Evolutionary conservation across 2,797 vertebrate genomes (phyloP), one percentile per base, ranked within the genome.

Genomic region (Dryobates pubescens): DNA sequence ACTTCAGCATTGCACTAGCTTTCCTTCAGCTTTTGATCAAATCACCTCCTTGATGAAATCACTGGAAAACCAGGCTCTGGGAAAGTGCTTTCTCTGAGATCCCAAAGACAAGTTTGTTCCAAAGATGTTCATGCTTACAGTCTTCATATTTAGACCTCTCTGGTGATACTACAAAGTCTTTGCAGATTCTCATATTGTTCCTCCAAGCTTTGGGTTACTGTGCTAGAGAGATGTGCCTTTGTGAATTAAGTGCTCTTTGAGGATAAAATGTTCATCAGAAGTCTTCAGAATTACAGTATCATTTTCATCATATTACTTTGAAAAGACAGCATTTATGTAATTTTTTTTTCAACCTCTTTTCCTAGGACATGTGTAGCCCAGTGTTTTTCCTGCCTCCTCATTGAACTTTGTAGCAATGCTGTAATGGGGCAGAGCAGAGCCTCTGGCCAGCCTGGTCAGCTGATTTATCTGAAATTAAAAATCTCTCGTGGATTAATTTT

Each of bases 11-110:
- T 86, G 65, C 71, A 74, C 64, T 90, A 71, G 74, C 65, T 92
- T 93, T 96, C 80, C 74, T 91, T 79, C 29, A 89, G 82, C 86
- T 95, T 94, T 94, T 95, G 91, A 93, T 93, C 80, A 94, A 92
- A 88, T 95, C 87, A 83, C 73, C 43, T 89, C 82, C 88, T 90
- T 89, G 78, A 96, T 93, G 83, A 95, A 93, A 94, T 95, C 67
- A 0, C 85, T 83, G 57, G 38, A 84, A 91, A 93, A 82, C 16
- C 7, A 88, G 86, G 36, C 62, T 82, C 68, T 84, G 64, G 74
- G 59, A 93, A 84, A 95, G 77, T 86, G 61, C 74, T 88, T 96
- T 86, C 84, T 95, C 91, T 84, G 61, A 92, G 89, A 90, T 93
- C 64, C 95, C 86, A 86, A 82, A 92, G 92, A 93, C 81, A 91